Conservation (phyloP, 2,113 vertebrate species). For the Pipra filicauda region DNA sequence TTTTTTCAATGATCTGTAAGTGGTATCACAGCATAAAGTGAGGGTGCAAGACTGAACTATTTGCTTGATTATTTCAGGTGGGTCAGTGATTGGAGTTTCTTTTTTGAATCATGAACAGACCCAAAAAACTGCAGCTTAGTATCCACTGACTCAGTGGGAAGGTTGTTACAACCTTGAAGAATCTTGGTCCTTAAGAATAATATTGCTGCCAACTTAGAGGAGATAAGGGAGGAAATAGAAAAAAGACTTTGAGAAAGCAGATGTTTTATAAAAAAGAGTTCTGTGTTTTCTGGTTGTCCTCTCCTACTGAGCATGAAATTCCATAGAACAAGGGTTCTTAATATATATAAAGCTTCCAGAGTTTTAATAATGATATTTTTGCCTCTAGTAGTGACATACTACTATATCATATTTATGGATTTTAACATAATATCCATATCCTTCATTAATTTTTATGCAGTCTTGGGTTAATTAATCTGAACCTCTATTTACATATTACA, state of each 20-base stretch:
- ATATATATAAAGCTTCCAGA: neutral
- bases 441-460: neutral
- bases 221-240: neutral
- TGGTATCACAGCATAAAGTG: neutral
- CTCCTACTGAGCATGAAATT: neutral
- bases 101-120: neutral
- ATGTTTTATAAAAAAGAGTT: neutral
- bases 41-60: neutral
- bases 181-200: neutral
- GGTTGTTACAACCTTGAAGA: neutral
- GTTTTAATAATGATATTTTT: neutral
- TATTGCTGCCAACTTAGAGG: neutral
- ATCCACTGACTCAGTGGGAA: neutral
- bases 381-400: neutral
- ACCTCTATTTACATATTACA: neutral
- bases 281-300: neutral
- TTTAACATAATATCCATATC: neutral
- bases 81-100: neutral
- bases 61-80: conserved; percentile 32
- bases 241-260: neutral
- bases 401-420: neutral
- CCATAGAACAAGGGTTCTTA: neutral
- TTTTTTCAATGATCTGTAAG: neutral
- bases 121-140: neutral
- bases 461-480: conserved; percentile 1